Percentiles rank a stretch among this genome's conserved stretches.
These are phyloP conservation scores for Agrotis ipsilon DNA, from an alignment of 2,888 invertebrate species.

Conservation along the genomic window DNA sequence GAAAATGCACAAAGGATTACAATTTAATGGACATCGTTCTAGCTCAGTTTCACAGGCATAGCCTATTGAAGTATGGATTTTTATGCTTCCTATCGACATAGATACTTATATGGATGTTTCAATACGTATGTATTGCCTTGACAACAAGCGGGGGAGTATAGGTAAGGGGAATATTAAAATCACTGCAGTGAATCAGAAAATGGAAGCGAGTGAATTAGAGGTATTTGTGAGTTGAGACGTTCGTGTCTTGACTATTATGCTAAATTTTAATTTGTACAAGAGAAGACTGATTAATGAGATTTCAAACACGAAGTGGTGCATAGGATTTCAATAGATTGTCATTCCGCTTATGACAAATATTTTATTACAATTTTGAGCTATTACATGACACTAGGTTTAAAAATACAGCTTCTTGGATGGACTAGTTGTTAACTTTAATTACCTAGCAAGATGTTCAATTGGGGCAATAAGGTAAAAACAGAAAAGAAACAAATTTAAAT, in stretches of 20 bases:
- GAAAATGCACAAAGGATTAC: conserved; percentile 11
- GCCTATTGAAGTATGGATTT: conserved; percentile 43
- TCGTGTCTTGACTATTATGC: conserved; percentile 12
- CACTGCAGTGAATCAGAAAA: conserved; percentile 45
- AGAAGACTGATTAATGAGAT: neutral
- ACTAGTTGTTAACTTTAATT: neutral
- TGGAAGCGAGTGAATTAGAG: conserved; percentile 30
- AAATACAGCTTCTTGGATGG: neutral
- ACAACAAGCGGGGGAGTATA: conserved; percentile 38
- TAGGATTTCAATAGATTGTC: conserved; percentile 7
- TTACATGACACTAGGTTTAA: neutral
- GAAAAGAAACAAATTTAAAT: conserved; percentile 61
- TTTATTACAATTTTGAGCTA: neutral
- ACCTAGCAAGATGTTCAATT: neutral
- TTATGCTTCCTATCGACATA: conserved; percentile 16
- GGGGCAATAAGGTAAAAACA: conserved; percentile 42
- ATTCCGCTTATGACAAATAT: neutral
- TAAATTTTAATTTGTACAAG: conserved; percentile 24
- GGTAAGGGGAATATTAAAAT: conserved; percentile 40
- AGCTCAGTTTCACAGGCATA: conserved; percentile 15
- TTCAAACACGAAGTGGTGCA: neutral
- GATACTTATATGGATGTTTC: conserved; percentile 15
- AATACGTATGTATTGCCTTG: conserved; percentile 35
- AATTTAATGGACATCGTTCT: conserved; percentile 3
- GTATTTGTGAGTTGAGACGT: conserved; percentile 28